Base-by-base conservation (phyloP, 2,113 vertebrate genomes). In the Eptesicus fuscus region DNA sequence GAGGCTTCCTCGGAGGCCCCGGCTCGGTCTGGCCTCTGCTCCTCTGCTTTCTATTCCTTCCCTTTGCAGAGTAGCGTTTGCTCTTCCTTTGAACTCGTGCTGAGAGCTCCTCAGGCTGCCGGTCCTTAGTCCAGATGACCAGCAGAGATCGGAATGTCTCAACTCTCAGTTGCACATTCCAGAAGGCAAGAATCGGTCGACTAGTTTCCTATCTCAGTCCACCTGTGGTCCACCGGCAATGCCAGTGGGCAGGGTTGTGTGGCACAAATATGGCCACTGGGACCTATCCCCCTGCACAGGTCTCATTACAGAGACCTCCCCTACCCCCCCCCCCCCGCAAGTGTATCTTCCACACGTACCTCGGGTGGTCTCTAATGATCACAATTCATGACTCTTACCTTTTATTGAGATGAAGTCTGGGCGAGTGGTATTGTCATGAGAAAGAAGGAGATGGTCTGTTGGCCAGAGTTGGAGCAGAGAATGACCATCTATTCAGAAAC, bases 1-100 rank as follows among this genome's bases (percentile, higher is more conserved):
- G 20, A 8, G 16, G 9, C 40, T 76, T 42, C 3, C 6, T 10
- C 1, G 1, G 59, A 1, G 17, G n/a, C 40, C 37, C 25, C 7
- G 3, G 44, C 88, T 70, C 16, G 1, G 1, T 23, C 10, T 77
- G 5, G 22, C 35, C 47, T 40, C n/a, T 35, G 37, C 25, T 40
- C 35, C n/a, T 30, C 14, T 42, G 5, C n/a, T 80, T 70, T 51
- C 73, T 69, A 65, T 47, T 59, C 22, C 25, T 65, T 25, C 49
- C 83, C 44, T 67, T 28, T 25, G 23, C 30, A n/a, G 56, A 37
- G 17, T 53, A n/a, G 47, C 9, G 28, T 83, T 51, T 69, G 67
- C 6, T 61, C 49, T 82, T 78, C 80, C 80, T 70, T 67, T 63
- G 49, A 73, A 10, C 9, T 11, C 7, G 12, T 20, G 47, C 28